A percentile compares a stretch with the other conserved stretches of the same genome.
Evolutionary conservation across 1,140 invertebrate species (phyloP).

Genomic region (Drosophila orena): DNA sequence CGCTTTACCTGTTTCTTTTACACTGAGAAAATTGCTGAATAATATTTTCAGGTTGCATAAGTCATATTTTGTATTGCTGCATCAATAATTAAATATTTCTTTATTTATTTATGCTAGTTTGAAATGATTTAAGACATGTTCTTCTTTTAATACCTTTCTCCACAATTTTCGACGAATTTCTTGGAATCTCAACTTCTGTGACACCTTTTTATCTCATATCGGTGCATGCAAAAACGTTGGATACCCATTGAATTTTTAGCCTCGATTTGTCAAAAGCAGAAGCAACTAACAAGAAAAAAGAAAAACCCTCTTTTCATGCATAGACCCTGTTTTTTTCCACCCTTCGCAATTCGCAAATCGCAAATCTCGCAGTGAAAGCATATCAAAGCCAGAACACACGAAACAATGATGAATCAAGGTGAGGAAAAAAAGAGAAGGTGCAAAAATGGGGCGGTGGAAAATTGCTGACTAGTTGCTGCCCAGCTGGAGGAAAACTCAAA

Average conservation of each 20-base stretch:
- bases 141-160: not conserved
- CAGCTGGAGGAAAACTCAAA: conserved; percentile 18
- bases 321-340: conserved; percentile 16
- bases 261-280: conserved; percentile 67
- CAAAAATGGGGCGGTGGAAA: conserved; percentile 7
- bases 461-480: conserved; percentile 41
- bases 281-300: conserved; percentile 1
- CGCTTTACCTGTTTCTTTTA: conserved; percentile 35
- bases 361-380: conserved; percentile 46
- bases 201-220: conserved; percentile 10
- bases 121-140: not conserved
- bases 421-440: conserved; percentile 25
- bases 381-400: conserved; percentile 53
- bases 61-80: not conserved
- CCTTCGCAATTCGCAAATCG: conserved; percentile 27
- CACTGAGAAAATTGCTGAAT: not conserved
- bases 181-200: not conserved
- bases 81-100: no score
- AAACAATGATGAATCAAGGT: conserved; percentile 53
- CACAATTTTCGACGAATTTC: not conserved
- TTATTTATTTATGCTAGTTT: not conserved
- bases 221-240: conserved; percentile 24
- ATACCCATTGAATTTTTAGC: conserved; percentile 56
- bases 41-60: no score
- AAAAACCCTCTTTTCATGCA: not conserved